Base-by-base conservation (phyloP, 2,888 invertebrate genomes). In the Mylabris sibirica region DNA sequence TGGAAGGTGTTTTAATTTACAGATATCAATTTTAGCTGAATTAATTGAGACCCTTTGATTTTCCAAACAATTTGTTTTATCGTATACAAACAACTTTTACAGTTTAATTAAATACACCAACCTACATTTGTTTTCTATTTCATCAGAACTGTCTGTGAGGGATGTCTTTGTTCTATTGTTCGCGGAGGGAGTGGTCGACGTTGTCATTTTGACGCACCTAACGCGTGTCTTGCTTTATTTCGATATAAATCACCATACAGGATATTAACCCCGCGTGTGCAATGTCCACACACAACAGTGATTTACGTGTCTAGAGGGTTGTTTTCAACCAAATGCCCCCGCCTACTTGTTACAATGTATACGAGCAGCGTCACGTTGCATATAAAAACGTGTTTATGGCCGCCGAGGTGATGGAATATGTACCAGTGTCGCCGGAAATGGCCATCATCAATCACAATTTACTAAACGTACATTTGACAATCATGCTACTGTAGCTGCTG, bases 251-350 rank as follows among this genome's bases (percentile, higher is more conserved):
- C 83, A 83, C 38, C 22, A 14, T 79, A 79, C 77, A 79, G 80
- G 81, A 83, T 84, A 84, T 84, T 84, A 84, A 84, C 83, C 84
- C 83, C 82, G 82, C 78, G 83, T 82, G 83, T 83, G 81, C 81
- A 83, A 81, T 83, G 84, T 83, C 83, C 82, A 79, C 81, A 79
- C 81, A 79, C 78, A 72, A 75, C 74, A 78, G 81, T 83, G 83
- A 84, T 84, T 84, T 84, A 84, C 82, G 82, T 78, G 83, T 83
- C 83, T 82, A 76, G 82, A 82, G 82, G 77, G 81, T 82, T 80
- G 79, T 83, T 82, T 80, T 79, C 80, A 73, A 30, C 30, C 30
- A 30, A 30, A 30, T 30, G 30, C 30, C 30, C 81, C 44, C 81
- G 81, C 81, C 81, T 81, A 82, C 82, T 82, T 81, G 82, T 80